A percentile compares a stretch with the other conserved stretches of the same genome.
phyloP scores from a whole-genome alignment of 35 echinoderm and acorn worm genomes.

The Ophioderma brevispina region DNA sequence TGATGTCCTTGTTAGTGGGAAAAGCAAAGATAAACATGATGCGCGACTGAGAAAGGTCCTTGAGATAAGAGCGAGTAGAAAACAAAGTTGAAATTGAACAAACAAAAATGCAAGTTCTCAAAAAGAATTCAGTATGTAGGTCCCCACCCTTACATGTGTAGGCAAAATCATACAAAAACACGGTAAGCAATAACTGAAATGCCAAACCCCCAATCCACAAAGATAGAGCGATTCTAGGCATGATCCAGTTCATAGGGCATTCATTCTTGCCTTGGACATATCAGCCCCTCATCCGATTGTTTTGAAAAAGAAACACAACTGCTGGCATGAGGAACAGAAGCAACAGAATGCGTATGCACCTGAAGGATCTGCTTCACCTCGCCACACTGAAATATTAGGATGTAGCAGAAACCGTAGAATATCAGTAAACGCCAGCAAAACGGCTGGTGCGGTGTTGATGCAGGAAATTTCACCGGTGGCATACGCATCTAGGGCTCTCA shows the following conservation, averaged over 20 bases:
- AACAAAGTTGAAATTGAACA: conserved; percentile 52
- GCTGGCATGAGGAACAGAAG: background rate
- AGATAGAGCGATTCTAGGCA: conserved; percentile 34
- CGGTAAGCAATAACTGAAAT: conserved; percentile 47
- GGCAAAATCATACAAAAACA: conserved; percentile 39
- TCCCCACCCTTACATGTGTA: background rate
- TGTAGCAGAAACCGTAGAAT: conserved; percentile 22
- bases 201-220: conserved; percentile 15
- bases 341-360: background rate
- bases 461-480: conserved; percentile 50
- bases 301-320: conserved; percentile 21
- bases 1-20: conserved; percentile 33
- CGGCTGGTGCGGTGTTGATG: conserved; percentile 34
- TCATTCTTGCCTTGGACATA: conserved; percentile 25
- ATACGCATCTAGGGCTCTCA: conserved; percentile 58
- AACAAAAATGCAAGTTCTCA: conserved; percentile 19
- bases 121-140: conserved; percentile 47
- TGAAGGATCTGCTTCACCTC: conserved; percentile 27
- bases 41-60: conserved; percentile 24
- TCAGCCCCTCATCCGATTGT: background rate
- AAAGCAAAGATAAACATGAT: conserved; percentile 46
- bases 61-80: background rate
- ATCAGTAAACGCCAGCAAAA: conserved; percentile 49
- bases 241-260: conserved; percentile 34
- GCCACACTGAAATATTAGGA: conserved; percentile 45